phyloP scores from a whole-genome alignment of 2,797 vertebrate genomes.

The Iguana delicatissima region DNA sequence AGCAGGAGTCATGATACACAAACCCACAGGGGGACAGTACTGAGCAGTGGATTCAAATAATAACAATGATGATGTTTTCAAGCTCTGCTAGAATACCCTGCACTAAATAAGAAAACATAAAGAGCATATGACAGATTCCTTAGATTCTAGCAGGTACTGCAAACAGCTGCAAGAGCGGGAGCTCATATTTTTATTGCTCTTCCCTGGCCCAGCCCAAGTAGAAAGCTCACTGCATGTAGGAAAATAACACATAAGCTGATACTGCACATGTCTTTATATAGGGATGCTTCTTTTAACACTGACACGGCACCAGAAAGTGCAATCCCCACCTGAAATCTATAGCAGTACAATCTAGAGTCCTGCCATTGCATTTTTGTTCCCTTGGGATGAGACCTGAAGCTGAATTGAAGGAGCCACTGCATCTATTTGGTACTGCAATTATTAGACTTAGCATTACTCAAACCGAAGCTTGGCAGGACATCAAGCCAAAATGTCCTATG shows the following conservation, averaged over 20 bases:
- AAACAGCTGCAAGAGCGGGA: background rate
- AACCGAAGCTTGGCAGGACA: conserved; percentile 39
- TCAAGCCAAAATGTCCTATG: conserved; percentile 24
- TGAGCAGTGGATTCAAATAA: too few species aligned
- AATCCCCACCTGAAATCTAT: background rate
- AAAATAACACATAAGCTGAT: background rate
- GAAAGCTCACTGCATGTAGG: background rate
- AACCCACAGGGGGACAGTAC: too few species aligned
- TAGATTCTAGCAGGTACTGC: background rate
- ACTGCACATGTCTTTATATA: background rate
- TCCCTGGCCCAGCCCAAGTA: background rate
- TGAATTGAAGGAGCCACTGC: background rate
- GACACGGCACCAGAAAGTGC: background rate
- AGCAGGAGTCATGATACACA: too few species aligned
- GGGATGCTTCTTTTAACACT: background rate
- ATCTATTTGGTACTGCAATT: background rate
- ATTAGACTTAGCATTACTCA: conserved; percentile 26
- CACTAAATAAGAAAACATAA: background rate
- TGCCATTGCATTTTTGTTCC: background rate
- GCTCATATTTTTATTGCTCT: background rate
- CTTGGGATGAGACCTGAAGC: background rate
- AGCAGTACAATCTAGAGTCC: background rate
- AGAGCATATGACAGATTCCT: background rate
- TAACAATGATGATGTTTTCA: too few species aligned
- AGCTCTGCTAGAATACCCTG: too few species aligned